Base-by-base conservation (phyloP, 2,113 vertebrate species). In the Ptychochromis oligacanthus region DNA sequence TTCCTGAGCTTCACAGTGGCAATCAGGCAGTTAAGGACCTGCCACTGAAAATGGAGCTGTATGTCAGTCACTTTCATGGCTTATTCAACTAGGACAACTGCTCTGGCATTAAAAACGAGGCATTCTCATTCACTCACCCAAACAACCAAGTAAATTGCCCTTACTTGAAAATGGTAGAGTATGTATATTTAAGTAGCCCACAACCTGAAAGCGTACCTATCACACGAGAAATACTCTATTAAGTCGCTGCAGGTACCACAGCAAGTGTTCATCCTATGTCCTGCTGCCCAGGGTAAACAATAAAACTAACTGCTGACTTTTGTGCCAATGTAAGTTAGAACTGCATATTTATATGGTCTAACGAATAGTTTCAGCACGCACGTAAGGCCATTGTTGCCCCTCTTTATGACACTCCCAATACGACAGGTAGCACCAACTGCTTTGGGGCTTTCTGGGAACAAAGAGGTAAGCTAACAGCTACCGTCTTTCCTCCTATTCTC, bases 1-100 rank as follows among this genome's bases (percentile, higher is more conserved):
- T 91, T 93, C 92, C 92, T 87, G 89, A 90, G 90, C 89, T 90
- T 94, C 90, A 93, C 91, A 90, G 90, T 92, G 88, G 94, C 94
- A 92, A 94, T 94, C 91, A 93, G 88, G 89, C 91, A 92, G 92
- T 93, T 95, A 94, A 93, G 93, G 92, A 93, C 81, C 92, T 95
- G 95, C 93, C 93, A 93, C 26, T 88, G 92, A 89, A 91, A 93
- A 94, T 94, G 90, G 88, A 93, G 89, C 91, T 83, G 90, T 38
- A 20, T 84, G 94, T 95, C 94, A 95, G 72, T 95, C 94, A 94
- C 92, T 88, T 93, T 93, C 93, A 92, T 90, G 91, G 93, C 90
- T 94, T 92, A 93, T 91, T 93, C 92, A 91, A 88, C 77, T 24
- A 60, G 88, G 83, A 87, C 84, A 76, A 79, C 83, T 70, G 76